Evolutionary conservation across 2,888 invertebrate species (phyloP), one percentile per base, ranked within the genome.

Genomic region (Catocala nupta): DNA sequence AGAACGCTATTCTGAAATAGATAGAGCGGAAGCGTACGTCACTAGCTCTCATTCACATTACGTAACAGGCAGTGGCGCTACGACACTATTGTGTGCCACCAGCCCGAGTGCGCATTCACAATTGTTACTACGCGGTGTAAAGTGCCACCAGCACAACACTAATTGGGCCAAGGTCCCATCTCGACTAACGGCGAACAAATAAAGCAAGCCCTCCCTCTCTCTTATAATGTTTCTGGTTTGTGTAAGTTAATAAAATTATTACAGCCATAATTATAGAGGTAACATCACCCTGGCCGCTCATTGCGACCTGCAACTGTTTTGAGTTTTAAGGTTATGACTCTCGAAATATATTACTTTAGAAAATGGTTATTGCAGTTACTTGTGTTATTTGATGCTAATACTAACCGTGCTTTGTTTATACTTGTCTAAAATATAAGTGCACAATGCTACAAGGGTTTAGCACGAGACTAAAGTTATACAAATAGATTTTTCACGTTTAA

Each of bases 141-240:
- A 77, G 70, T 72, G 73, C 54, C 68, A 69, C 62, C 63, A 56
- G 9, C 47, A 16, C 5, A 9, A 5, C 61, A 65, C 66, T 81
- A 81, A 81, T 81, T 80, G 70, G 80, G 78, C 71, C 81, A 81
- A 73, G 78, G 81, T 70, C 68, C 60, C 55, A 56, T 66, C 68
- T 65, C 59, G 50, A 34, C 61, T 65, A 64, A 61, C 56, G 9
- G 57, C 63, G 56, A 65, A 65, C 61, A 67, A 65, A 73, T 65
- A 66, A 55, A 63, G 50, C 58, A 54, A 49, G 50, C 53, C n/a
- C n/a, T n/a, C n/a, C n/a, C 68, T 64, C 8, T 65, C 42, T 51
- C 16, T n/a, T 59, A 8, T 51, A 12, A 12, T 53, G 42, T 48
- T 36, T 51, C 36, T 45, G 9, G 45, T 39, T 54, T 51, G n/a